phyloP scores from a whole-genome alignment of 2,888 invertebrate genomes.

The Lycaena phlaeas region DNA sequence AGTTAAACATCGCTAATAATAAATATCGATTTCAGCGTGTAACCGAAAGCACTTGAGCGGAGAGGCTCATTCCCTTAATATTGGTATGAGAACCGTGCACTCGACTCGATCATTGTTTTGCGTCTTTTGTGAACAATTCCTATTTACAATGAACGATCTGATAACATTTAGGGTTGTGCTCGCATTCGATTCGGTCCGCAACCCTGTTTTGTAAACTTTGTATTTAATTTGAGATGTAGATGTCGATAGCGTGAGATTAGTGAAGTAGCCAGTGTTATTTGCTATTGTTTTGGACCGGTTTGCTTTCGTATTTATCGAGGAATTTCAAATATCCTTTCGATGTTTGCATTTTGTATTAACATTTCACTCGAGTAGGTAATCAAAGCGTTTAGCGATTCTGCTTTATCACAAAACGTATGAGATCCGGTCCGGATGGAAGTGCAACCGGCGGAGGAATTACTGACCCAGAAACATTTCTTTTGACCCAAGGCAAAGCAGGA shows the following conservation, averaged over 20 bases:
- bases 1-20: slow-evolving; percentile 27
- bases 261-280: slow-evolving; percentile 16
- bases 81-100: slow-evolving; percentile 23
- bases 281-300: slow-evolving; percentile 1
- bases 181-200: slow-evolving; percentile 10
- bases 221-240: slow-evolving; percentile 22
- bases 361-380: too few species aligned
- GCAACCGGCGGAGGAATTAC: too few species aligned
- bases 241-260: slow-evolving; percentile 17
- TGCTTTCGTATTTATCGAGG: not conserved
- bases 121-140: slow-evolving; percentile 24
- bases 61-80: slow-evolving; percentile 25
- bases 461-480: too few species aligned
- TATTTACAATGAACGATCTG: slow-evolving; percentile 21
- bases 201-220: slow-evolving; percentile 23
- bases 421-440: too few species aligned
- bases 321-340: slow-evolving; percentile 1
- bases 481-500: too few species aligned
- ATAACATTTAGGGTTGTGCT: slow-evolving; percentile 17
- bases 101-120: slow-evolving; percentile 26
- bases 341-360: not conserved
- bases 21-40: slow-evolving; percentile 51
- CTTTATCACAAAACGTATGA: too few species aligned
- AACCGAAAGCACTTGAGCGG: slow-evolving; percentile 24
- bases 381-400: too few species aligned